A percentile compares a stretch with the other conserved stretches of the same genome.
Conservation (phyloP, 2,888 invertebrate species). For the Trachelus iudaicus region DNA sequence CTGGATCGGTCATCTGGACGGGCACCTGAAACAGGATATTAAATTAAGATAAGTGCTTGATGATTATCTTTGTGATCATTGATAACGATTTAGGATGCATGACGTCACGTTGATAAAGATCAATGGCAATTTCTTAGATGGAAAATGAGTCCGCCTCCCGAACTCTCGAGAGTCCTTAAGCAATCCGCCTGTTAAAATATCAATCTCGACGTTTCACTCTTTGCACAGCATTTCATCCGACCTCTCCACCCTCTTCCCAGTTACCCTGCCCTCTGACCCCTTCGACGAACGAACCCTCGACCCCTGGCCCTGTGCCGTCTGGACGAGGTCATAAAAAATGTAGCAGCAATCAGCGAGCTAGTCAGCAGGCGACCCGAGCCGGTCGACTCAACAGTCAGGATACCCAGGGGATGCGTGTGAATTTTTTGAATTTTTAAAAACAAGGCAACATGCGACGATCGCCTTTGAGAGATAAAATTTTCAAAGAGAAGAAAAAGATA, state of each 20-base stretch:
- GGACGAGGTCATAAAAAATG: slow-evolving; percentile 65
- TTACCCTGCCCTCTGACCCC: slow-evolving; percentile 19
- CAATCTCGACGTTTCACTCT: slow-evolving; percentile 61
- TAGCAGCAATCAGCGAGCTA: slow-evolving; percentile 65
- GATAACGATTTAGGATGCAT: no score
- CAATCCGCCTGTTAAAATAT: slow-evolving; percentile 60
- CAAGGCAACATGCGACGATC: slow-evolving; percentile 24
- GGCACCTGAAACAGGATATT: no score
- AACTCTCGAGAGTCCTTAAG: slow-evolving; percentile 9
- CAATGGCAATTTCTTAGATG: no score
- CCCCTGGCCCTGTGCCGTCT: slow-evolving; percentile 49
- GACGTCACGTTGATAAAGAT: no score
- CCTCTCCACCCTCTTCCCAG: slow-evolving; percentile 4
- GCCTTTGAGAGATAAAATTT: no score
- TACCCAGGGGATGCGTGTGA: slow-evolving; percentile 49
- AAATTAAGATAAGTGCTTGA: no score
- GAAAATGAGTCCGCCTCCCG: no score
- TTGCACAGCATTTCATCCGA: slow-evolving; percentile 53
- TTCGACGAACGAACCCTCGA: slow-evolving; percentile 26
- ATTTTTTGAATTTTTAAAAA: slow-evolving; percentile 62
- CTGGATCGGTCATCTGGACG: no score
- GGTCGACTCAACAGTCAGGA: slow-evolving; percentile 28
- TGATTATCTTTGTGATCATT: no score
- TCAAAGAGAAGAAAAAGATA: no score
- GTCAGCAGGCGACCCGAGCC: slow-evolving; percentile 56